phyloP scores from a whole-genome alignment of 2,797 vertebrate genomes.

The Octomys mimax region DNA sequence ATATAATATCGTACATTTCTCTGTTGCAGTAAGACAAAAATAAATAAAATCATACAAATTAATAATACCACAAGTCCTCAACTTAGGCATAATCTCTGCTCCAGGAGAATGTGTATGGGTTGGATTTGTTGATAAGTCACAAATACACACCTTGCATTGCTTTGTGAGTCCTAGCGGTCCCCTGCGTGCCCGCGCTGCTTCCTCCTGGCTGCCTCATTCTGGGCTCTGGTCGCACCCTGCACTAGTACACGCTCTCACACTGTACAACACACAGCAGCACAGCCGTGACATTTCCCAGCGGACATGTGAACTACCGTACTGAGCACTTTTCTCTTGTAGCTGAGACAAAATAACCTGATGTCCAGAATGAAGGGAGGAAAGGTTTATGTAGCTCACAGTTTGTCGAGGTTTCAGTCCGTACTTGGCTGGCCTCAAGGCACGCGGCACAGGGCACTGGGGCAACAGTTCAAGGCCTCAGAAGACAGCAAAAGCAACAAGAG shows the following conservation, averaged over 20 bases:
- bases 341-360: no score
- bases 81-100: neutral
- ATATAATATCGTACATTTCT: neutral
- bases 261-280: neutral
- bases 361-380: no score
- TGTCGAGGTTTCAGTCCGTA: no score
- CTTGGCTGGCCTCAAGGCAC: no score
- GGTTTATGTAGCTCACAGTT: no score
- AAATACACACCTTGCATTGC: neutral
- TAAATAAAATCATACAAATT: neutral
- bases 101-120: neutral
- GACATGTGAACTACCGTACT: neutral
- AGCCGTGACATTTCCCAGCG: neutral
- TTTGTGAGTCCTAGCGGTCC: neutral
- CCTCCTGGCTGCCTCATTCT: neutral
- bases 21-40: constrained; percentile 47
- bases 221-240: neutral
- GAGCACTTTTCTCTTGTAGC: no score
- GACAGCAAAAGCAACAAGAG: no score
- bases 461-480: no score
- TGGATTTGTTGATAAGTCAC: neutral
- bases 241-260: neutral
- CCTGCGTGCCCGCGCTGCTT: fast-evolving
- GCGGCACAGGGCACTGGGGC: no score
- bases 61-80: neutral